Conservation (phyloP, 2,888 invertebrate genomes). For the Heliconius ethilla region DNA sequence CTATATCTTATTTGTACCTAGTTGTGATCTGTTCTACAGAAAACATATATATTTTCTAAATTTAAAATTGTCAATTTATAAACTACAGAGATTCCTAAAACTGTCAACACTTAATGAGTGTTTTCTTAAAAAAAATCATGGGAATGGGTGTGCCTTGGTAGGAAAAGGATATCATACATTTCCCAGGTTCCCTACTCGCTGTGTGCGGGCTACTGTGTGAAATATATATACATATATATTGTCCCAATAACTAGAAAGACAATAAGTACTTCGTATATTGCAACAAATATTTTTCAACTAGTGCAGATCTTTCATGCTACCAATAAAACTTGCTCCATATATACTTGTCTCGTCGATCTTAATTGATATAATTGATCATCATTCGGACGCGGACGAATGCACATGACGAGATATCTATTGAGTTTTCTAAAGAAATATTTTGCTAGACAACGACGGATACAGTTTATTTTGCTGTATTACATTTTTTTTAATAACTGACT, state of each 20-base stretch:
- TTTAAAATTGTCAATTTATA: no score
- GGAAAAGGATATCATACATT: no score
- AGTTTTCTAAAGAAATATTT: constrained; percentile 25
- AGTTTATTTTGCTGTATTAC: background rate
- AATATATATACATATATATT: no score
- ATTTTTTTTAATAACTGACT: background rate
- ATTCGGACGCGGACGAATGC: constrained; percentile 1
- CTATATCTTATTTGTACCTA: background rate
- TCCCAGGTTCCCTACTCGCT: no score
- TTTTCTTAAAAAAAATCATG: no score
- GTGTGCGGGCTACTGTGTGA: no score
- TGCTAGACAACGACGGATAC: background rate
- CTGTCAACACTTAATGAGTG: no score
- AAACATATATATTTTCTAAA: no score
- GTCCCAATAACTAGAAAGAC: background rate
- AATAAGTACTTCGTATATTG: background rate
- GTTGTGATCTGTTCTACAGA: no score
- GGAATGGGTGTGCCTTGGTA: no score
- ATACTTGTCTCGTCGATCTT: constrained; percentile 7
- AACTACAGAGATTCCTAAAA: no score
- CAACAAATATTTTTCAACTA: background rate
- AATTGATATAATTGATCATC: constrained; percentile 17
- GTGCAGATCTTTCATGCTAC: background rate
- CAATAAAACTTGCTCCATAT: background rate
- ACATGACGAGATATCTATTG: constrained; percentile 16